Conservation (phyloP, 2,888 invertebrate species). For the Cosmia pyralina region DNA sequence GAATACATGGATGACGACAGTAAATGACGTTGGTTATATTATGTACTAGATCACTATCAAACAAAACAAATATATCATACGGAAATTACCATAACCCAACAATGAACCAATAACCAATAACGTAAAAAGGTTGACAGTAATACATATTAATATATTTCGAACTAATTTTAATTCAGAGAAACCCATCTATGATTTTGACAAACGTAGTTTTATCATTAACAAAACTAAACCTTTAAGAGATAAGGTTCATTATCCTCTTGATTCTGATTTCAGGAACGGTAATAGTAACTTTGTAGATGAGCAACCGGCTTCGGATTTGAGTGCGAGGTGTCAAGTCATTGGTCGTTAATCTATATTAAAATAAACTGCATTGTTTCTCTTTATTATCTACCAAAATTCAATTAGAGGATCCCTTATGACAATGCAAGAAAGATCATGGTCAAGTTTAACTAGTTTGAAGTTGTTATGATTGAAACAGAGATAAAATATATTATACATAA, state of each 20-base stretch:
- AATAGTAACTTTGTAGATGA: constrained; percentile 61
- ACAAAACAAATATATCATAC: constrained; percentile 74
- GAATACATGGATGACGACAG: not conserved
- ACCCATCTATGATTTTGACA: constrained; percentile 73
- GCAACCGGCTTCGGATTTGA: constrained; percentile 70
- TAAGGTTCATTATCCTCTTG: constrained; percentile 39
- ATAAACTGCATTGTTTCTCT: constrained; percentile 87
- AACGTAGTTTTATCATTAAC: constrained; percentile 28
- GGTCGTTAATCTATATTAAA: constrained; percentile 89
- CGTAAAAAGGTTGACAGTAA: constrained; percentile 85
- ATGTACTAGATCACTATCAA: constrained; percentile 58
- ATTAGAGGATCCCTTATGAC: constrained; percentile 74
- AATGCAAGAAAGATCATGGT: constrained; percentile 58
- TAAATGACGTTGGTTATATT: constrained; percentile 28
- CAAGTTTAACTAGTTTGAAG: constrained; percentile 46
- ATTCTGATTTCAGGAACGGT: constrained; percentile 15
- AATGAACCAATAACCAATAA: constrained; percentile 87
- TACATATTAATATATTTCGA: constrained; percentile 86
- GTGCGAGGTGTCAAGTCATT: constrained; percentile 87
- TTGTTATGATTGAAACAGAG: constrained; percentile 41
- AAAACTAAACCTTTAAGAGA: not conserved
- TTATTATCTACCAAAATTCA: constrained; percentile 83
- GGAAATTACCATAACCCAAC: constrained; percentile 82
- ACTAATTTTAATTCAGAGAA: constrained; percentile 83
- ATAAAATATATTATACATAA: constrained; percentile 36